Percentiles rank a stretch among this genome's conserved stretches.
Evolutionary conservation across 2,113 vertebrate species (phyloP).

Genomic region (Uropsilus gracilis): DNA sequence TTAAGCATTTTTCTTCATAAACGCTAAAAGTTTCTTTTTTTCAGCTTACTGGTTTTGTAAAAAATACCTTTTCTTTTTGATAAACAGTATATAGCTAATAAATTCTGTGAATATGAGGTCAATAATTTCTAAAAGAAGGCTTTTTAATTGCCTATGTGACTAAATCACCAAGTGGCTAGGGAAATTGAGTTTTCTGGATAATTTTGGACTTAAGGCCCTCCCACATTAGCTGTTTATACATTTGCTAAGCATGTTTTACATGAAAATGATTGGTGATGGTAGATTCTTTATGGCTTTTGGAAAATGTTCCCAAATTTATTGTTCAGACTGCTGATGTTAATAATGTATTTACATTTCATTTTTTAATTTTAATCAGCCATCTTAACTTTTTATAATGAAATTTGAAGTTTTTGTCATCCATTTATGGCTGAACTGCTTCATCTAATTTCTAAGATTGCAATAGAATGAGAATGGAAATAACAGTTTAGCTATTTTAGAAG

Average conservation of each 20-base stretch:
- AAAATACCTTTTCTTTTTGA: constrained; percentile 18
- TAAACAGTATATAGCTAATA: neutral
- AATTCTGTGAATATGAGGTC: neutral
- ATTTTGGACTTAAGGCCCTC: neutral
- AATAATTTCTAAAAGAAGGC: neutral
- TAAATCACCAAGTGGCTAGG: neutral
- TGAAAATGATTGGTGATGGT: neutral
- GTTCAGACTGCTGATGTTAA: neutral
- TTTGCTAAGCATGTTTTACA: neutral
- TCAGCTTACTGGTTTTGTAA: neutral
- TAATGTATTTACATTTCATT: constrained; percentile 4
- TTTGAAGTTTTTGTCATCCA: neutral
- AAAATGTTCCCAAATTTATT: neutral
- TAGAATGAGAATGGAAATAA: neutral
- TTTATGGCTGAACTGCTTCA: constrained; percentile 3
- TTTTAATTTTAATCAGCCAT: neutral
- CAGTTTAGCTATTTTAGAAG: constrained; percentile 8
- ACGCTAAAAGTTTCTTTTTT: constrained; percentile 15
- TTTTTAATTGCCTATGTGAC: constrained; percentile 1
- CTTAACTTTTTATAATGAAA: constrained; percentile 40
- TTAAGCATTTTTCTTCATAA: too few species aligned
- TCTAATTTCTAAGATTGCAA: neutral
- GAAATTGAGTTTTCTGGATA: constrained; percentile 16
- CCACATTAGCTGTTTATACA: neutral
- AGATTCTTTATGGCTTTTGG: neutral